Evolutionary conservation across 2,797 vertebrate species (phyloP), one percentile per base, ranked within the genome.

Genomic region (Triplophysa yarkandensis): DNA sequence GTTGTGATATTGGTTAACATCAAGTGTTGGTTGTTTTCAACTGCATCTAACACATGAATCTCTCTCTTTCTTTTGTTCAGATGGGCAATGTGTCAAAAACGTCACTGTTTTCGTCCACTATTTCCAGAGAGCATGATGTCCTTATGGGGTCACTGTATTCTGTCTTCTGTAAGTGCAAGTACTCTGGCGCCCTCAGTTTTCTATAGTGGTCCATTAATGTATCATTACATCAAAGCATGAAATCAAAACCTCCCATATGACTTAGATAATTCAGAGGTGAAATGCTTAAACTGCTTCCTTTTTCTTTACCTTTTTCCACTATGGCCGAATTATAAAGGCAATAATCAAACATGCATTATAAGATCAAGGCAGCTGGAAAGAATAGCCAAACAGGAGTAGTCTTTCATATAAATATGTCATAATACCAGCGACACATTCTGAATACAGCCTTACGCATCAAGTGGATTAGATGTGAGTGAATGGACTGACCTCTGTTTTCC

Each of bases 11-110:
- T 54, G 23, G 50, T 13, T 14, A 14, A 13, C 4, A 14, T 27
- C 23, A 54, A 54, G 11, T 19, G 4, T 54, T 43, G 43, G 5
- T 73, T 9, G 23, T 19, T 57, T 73, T 36, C n/a, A 41, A 23
- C 60, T 55, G 4, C 30, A 54, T 72, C 43, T 54, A 39, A 57
- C 58, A 23, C 16, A 27, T 58, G 7, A 10, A 41, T 58, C n/a
- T 72, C 55, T 57, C 62, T 25, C 32, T 72, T 23, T 60, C 68
- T 70, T 21, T 66, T 9, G 54, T 25, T 41, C 77, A 95, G 94
- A 95, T 95, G 94, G 92, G 88, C 87, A 94, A 93, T 85, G 84
- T 27, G 1, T 93, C 94, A 62, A 88, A 92, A 25, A 68, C 86
- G 19, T 86, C 85, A 1, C 79, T 36, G 79, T 93, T 94, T 83